Percentiles rank a stretch among this genome's conserved stretches.
These are phyloP conservation scores for Rhinatrema bivittatum DNA, from an alignment of 2,797 vertebrate species.

Conservation along the genomic window DNA sequence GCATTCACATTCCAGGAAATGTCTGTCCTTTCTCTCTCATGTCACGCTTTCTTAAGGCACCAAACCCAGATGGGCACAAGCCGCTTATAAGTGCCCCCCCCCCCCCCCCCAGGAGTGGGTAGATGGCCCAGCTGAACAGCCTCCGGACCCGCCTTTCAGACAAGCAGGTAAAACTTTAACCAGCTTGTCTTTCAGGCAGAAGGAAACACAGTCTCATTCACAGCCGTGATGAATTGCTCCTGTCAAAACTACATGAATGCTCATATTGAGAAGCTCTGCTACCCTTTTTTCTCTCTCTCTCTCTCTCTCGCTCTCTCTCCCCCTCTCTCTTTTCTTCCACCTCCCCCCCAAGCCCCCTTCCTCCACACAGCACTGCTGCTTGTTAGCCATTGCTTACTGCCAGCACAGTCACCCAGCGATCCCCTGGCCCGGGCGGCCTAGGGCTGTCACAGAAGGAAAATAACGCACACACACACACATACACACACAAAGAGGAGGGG, in stretches of 20 bases:
- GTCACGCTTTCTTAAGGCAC: too few relatives aligned
- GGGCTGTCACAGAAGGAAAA: slow-evolving; percentile 22
- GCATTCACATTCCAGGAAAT: too few relatives aligned
- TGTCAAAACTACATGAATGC: slow-evolving; percentile 69
- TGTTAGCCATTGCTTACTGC: slow-evolving; percentile 61
- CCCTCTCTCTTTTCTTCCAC: too few relatives aligned
- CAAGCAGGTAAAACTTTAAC: slow-evolving; percentile 96
- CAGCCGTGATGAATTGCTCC: slow-evolving; percentile 71
- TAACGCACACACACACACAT: slow-evolving; percentile 15
- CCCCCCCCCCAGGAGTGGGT: slow-evolving; percentile 53
- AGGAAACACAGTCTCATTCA: slow-evolving; percentile 48
- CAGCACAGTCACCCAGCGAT: slow-evolving; percentile 48
- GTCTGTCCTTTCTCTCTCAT: slow-evolving; percentile 17
- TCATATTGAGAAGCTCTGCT: slow-evolving; percentile 69
- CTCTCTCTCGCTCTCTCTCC: too few relatives aligned
- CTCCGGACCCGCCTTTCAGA: slow-evolving; percentile 56
- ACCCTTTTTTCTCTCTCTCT: slow-evolving; percentile 63
- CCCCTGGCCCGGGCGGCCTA: slow-evolving; percentile 29
- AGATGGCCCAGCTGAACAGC: slow-evolving; percentile 36
- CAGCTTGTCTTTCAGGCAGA: slow-evolving; percentile 59
- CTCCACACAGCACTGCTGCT: slow-evolving; percentile 43
- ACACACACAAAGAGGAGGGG: not conserved
- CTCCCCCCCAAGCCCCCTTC: too few relatives aligned
- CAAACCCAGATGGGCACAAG: too few relatives aligned
- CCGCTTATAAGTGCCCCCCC: too few relatives aligned